Evolutionary conservation across 1,140 invertebrate genomes (phyloP), one percentile per base, ranked within the genome.

Genomic region (Venustaconcha ellipsiformis): DNA sequence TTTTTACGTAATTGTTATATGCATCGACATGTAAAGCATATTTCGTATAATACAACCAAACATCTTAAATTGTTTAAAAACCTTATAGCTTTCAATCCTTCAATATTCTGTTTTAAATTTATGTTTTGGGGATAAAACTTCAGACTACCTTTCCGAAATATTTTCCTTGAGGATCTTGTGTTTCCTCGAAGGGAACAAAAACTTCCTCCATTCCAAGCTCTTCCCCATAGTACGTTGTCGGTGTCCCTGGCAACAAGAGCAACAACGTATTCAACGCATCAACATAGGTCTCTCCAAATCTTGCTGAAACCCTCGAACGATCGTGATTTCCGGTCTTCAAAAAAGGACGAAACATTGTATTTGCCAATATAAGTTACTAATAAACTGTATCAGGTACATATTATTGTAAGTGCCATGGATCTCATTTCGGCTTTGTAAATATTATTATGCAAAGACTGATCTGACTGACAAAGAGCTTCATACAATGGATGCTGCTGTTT

Each of bases 191-290:
- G 30, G 76, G 58, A 59, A 84, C 72, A 15, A 80, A 17, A 37
- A 85, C 74, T n/a, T 83, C 72, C 57, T 64, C 55, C 83, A 87
- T 83, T 57, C 83, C 87, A 48, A 88, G 76, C 71, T 88, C 87
- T 57, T 88, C 87, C 1, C 87, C 87, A 72, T 88, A 87, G 76
- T 88, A 88, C 1, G 80, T 83, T 63, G 80, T 78, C 18, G 83
- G 78, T 20, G 82, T 84, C 18, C 87, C 87, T 15, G 80, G 76
- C 30, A 88, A 74, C 0, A 83, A 77, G 23, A 88, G 69, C 75
- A 82, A 66, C 56, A 87, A 68, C 67, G 83, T 79, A 74, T 85
- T 87, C 20, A 85, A 69, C 6, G 76, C 80, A 62, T 84, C 75
- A 0, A 78, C 72, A 59, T 73, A 82, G 23, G 72, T 59, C 4